Conservation (phyloP, 2,888 invertebrate species). For the Clanis bilineata region DNA sequence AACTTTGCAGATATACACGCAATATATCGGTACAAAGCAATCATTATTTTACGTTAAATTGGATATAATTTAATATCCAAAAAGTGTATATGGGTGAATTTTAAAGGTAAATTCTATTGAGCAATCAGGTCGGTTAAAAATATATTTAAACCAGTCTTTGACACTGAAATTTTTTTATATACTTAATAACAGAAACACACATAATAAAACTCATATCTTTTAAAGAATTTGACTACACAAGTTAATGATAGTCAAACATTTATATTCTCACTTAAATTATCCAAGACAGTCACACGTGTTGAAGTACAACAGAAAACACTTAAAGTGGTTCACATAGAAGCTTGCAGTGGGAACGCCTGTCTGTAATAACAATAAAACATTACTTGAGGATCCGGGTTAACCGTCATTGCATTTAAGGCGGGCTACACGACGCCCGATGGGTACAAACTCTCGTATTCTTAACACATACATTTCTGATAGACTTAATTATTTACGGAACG, state of each 20-base stretch:
- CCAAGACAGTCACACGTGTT: constrained; percentile 56
- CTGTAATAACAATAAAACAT: constrained; percentile 41
- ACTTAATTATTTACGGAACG: not conserved
- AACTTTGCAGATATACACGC: too few relatives aligned
- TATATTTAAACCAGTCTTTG: too few relatives aligned
- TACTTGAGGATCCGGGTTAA: constrained; percentile 74
- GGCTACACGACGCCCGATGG: not conserved
- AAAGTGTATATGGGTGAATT: too few relatives aligned
- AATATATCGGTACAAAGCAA: too few relatives aligned
- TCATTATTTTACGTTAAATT: too few relatives aligned
- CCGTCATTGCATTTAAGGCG: constrained; percentile 40
- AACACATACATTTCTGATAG: not conserved
- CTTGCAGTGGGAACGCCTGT: constrained; percentile 1
- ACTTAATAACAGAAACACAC: too few relatives aligned
- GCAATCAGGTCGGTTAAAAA: too few relatives aligned
- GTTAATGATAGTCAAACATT: not conserved
- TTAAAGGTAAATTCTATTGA: too few relatives aligned
- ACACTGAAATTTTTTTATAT: too few relatives aligned
- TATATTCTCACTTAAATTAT: constrained; percentile 36
- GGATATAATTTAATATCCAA: too few relatives aligned
- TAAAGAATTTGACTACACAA: not conserved
- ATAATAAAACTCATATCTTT: not conserved
- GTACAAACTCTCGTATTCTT: constrained; percentile 7
- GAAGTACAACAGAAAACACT: constrained; percentile 65
- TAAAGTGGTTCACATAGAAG: constrained; percentile 31